phyloP scores from a whole-genome alignment of 1,140 invertebrate species.

The Tetragnatha versicolor region DNA sequence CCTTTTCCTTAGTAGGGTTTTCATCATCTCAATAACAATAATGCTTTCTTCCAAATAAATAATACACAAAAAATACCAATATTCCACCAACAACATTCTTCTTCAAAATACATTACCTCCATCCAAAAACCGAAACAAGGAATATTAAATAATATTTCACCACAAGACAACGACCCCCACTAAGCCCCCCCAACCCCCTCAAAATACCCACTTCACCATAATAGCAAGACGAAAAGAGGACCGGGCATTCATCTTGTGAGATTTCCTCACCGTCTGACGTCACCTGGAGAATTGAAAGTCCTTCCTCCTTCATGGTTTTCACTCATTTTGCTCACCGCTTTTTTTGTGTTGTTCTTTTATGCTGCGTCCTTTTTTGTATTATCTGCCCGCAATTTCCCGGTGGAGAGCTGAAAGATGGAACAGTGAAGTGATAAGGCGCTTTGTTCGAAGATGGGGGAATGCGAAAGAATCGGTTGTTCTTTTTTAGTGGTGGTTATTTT shows the following conservation, averaged over 20 bases:
- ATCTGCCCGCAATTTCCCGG: slow-evolving; percentile 10
- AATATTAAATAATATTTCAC: too few species aligned
- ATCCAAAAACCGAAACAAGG: too few species aligned
- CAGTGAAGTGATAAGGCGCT: slow-evolving; percentile 40
- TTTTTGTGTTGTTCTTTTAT: too few species aligned
- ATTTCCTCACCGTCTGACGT: slow-evolving; percentile 14
- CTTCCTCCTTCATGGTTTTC: neutral
- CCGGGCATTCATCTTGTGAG: neutral
- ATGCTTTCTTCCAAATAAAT: too few species aligned
- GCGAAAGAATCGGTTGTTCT: too few species aligned
- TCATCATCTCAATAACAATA: too few species aligned
- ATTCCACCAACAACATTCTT: too few species aligned
- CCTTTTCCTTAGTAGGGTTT: too few species aligned
- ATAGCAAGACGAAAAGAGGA: neutral
- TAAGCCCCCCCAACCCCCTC: neutral
- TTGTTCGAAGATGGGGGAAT: too few species aligned
- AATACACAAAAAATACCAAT: too few species aligned
- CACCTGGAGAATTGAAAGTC: slow-evolving; percentile 28
- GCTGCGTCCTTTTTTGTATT: slow-evolving; percentile 11
- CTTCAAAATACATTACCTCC: too few species aligned
- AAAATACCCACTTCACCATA: neutral
- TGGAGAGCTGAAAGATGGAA: slow-evolving; percentile 36
- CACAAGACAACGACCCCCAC: too few species aligned
- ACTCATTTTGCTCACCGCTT: neutral
- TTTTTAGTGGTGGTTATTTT: neutral